A percentile compares a stretch with the other conserved stretches of the same genome.
phyloP scores from a whole-genome alignment of 2,797 vertebrate genomes.

The Chromis chromis region DNA sequence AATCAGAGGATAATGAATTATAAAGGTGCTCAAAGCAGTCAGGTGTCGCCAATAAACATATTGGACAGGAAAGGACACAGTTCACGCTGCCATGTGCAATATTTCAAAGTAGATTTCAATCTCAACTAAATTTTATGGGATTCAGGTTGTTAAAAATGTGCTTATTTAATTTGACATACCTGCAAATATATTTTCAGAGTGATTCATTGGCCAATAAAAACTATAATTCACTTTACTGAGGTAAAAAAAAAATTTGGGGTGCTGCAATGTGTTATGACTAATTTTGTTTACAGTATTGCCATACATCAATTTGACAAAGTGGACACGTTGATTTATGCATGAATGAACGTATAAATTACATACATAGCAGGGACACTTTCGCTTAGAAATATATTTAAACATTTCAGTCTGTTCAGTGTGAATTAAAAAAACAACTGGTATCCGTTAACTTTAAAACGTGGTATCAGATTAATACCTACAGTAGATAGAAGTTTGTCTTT shows the following conservation, averaged over 20 bases:
- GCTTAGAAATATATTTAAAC: too few species aligned
- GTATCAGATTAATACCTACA: not conserved
- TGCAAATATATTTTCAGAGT: slow-evolving; percentile 27
- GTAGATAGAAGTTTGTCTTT: slow-evolving; percentile 28
- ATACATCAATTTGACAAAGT: not conserved
- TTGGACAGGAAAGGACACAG: slow-evolving; percentile 60
- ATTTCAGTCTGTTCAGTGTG: not conserved
- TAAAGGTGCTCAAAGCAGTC: slow-evolving; percentile 52
- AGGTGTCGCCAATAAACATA: slow-evolving; percentile 63
- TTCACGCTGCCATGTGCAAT: slow-evolving; percentile 34
- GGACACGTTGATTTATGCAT: not conserved
- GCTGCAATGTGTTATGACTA: not conserved
- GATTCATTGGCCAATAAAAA: slow-evolving; percentile 44
- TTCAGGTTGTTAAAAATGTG: slow-evolving; percentile 51
- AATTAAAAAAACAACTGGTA: not conserved
- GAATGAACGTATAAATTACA: not conserved
- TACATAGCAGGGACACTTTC: too few species aligned
- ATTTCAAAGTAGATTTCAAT: slow-evolving; percentile 55
- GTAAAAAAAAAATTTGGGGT: not conserved
- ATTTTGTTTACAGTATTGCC: not conserved
- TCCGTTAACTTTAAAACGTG: slow-evolving; percentile 3
- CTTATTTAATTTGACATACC: slow-evolving; percentile 49
- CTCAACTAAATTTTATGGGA: slow-evolving; percentile 42
- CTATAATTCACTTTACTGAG: not conserved
- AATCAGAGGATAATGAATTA: slow-evolving; percentile 57